Evolutionary conservation across 2,113 vertebrate species (phyloP).

Genomic region (Scatophagus argus): DNA sequence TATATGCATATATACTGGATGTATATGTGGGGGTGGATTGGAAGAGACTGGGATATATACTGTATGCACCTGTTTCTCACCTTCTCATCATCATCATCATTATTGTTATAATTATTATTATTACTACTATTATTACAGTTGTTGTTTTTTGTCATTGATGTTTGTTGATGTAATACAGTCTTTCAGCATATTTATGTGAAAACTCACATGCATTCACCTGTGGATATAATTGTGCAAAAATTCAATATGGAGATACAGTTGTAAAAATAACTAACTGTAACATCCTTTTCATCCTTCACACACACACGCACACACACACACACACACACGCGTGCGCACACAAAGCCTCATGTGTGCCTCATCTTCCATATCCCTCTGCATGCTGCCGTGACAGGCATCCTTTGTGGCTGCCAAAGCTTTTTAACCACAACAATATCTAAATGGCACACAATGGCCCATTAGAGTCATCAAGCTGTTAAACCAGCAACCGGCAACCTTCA

Average conservation of each 20-base stretch:
- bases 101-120: too few relatives aligned
- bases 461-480: slow-evolving; percentile 71
- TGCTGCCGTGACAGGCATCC: slow-evolving; percentile 54
- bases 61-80: background rate
- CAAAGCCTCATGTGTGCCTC: background rate
- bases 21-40: background rate
- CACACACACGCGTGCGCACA: background rate
- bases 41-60: background rate
- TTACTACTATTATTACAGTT: background rate
- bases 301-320: slow-evolving; percentile 20
- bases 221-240: background rate
- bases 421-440: slow-evolving; percentile 73
- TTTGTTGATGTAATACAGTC: background rate
- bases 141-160: background rate
- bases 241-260: background rate
- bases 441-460: slow-evolving; percentile 72
- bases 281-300: slow-evolving; percentile 7
- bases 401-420: slow-evolving; percentile 69
- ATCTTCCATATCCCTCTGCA: slow-evolving; percentile 10
- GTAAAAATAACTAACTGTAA: background rate
- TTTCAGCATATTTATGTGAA: background rate
- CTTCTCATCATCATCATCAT: too few relatives aligned
- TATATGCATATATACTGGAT: background rate
- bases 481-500: slow-evolving; percentile 66
- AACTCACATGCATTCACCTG: background rate